Evolutionary conservation across 2,888 invertebrate species (phyloP), one percentile per base, ranked within the genome.

Genomic region (Amphipyra tragopoginis): DNA sequence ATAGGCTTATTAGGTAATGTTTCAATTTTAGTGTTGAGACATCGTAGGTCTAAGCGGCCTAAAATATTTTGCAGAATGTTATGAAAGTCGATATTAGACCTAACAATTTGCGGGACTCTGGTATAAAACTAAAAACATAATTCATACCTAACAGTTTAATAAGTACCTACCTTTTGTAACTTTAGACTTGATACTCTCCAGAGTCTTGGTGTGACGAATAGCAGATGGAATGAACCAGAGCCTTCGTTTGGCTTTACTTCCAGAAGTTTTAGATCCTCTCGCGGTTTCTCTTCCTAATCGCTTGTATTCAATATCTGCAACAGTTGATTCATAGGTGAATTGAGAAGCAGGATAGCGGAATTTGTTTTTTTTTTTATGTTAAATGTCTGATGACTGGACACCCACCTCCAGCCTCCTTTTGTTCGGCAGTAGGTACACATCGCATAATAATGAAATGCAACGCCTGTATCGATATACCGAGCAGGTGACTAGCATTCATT

Each of bases 401-500:
- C 21, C 21, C 82, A 95, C 95, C 93, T 72, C 95, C 93, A 57
- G 93, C 93, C 81, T 95, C 95, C 79, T 93, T 95, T 52, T 94
- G 95, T 68, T 94, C 93, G 10, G 91, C 86, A 33, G 96, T 96
- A 15, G 96, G 95, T 69, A 95, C 95, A 81, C 96, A 96, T 72
- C 95, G 88, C 88, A 95, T 93, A 67, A 95, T 93, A 38, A 91
- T 92, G 51, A 94, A 93, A 62, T 94, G 93, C 38, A 93, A 89
- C 7, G 95, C 93, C 74, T 95, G 93, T 47, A 95, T 90, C 4
- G 90, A 86, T 72, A 95, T 94, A 6, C 94, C 92, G 42, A 95
- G 84, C 65, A 96, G 87, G 68, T 95, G 95, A 57, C 96, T 95
- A 0, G 95, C 95, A 76, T 96, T 96, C 88, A 96, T 92, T 39